Conservation (phyloP, 1,140 invertebrate genomes). For the Drosophila parabipectinata region DNA sequence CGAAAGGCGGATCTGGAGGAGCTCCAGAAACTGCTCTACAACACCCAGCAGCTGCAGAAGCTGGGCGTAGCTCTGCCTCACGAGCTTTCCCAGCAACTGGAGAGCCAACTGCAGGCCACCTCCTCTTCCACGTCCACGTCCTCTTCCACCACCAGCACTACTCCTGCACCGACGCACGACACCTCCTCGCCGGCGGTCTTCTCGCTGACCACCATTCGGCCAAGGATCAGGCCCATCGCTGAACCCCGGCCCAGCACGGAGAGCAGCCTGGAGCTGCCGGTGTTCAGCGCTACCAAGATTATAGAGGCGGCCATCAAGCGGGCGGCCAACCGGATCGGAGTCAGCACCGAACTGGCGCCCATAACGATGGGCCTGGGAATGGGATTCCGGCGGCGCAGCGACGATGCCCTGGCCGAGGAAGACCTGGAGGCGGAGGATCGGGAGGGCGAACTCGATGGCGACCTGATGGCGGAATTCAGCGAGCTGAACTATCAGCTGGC, state of each 20-base stretch:
- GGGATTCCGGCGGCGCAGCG: conserved; percentile 67
- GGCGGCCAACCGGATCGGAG: conserved; percentile 75
- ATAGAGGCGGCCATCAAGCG: conserved; percentile 79
- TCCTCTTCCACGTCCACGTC: conserved; percentile 14
- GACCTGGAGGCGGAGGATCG: conserved; percentile 9
- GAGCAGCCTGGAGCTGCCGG: conserved; percentile 68
- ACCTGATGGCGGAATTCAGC: conserved; percentile 78
- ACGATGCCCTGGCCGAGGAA: conserved; percentile 22
- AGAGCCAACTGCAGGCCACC: conserved; percentile 60
- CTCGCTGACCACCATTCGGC: conserved; percentile 71
- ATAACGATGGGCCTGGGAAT: conserved; percentile 23
- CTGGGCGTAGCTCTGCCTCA: conserved; percentile 83
- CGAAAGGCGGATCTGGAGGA: conserved; percentile 61
- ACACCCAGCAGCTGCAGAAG: conserved; percentile 82
- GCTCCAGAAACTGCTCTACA: conserved; percentile 77
- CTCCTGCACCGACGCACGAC: conserved; percentile 43
- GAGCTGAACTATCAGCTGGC: conserved; percentile 79
- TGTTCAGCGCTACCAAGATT: conserved; percentile 80
- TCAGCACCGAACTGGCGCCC: conserved; percentile 62
- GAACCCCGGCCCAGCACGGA: conserved; percentile 49
- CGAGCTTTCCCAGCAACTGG: conserved; percentile 70
- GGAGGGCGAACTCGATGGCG: conserved; percentile 61
- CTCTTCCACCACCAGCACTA: conserved; percentile 24
- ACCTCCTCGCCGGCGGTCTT: conserved; percentile 76
- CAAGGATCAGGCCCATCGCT: conserved; percentile 31